These are phyloP conservation scores for Rhinogobio ventralis DNA, from an alignment of 2,797 vertebrate species.

Conservation along the genomic window DNA sequence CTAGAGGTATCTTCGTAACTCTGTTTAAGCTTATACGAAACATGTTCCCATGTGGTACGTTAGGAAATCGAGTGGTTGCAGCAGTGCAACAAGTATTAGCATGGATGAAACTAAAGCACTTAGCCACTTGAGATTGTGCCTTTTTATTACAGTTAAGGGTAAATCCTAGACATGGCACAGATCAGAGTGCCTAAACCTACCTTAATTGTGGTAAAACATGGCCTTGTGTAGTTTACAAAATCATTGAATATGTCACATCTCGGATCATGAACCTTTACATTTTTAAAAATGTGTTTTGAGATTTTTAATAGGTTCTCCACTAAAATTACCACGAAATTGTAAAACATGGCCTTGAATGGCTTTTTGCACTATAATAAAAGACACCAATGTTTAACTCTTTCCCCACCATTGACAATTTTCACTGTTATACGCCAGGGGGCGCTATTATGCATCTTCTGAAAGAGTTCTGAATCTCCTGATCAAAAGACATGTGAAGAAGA, in stretches of 20 bases:
- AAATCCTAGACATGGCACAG: not conserved
- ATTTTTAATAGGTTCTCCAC: not conserved
- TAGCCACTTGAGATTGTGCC: not conserved
- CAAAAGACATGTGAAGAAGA: no score
- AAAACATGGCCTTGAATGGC: not conserved
- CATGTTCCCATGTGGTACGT: not conserved
- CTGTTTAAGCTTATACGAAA: not conserved
- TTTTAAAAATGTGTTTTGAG: not conserved
- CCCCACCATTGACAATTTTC: no score
- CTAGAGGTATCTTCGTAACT: not conserved
- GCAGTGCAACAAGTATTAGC: not conserved
- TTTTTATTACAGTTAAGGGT: not conserved
- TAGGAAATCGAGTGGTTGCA: not conserved
- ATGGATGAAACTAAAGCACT: not conserved
- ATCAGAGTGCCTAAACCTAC: not conserved
- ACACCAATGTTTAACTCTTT: no score
- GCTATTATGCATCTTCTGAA: no score
- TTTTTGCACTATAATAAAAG: not conserved
- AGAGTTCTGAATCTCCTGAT: no score
- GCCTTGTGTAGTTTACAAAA: not conserved
- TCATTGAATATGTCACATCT: not conserved
- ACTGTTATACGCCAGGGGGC: no score
- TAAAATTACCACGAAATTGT: not conserved
- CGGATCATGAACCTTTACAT: not conserved
- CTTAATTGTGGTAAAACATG: not conserved